Evolutionary conservation across 2,113 vertebrate species (phyloP).

Genomic region (Melierax canorus): DNA sequence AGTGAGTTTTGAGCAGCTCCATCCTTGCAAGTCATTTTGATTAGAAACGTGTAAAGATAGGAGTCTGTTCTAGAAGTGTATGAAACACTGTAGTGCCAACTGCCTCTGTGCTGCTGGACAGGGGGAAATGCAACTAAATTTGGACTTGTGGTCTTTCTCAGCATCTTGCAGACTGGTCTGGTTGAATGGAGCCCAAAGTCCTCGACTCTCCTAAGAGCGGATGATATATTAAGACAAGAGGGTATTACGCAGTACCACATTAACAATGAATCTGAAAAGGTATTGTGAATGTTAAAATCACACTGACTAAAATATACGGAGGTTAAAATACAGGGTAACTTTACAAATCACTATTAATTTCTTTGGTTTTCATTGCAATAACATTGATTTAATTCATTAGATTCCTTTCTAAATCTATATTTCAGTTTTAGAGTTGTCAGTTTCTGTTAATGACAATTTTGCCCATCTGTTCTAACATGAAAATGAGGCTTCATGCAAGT

Average conservation of each 20-base stretch:
- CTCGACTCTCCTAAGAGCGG: background rate
- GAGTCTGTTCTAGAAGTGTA: background rate
- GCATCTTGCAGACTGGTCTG: background rate
- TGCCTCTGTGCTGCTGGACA: background rate
- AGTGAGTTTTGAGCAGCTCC: background rate
- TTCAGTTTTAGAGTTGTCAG: conserved; percentile 88
- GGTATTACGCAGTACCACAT: conserved; percentile 46
- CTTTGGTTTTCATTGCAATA: conserved; percentile 82
- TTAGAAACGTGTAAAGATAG: background rate
- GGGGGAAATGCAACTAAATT: background rate
- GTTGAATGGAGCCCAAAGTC: background rate
- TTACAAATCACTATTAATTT: conserved; percentile 86
- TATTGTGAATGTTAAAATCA: conserved; percentile 62
- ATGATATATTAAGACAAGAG: conserved; percentile 67
- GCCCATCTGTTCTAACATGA: conserved; percentile 82
- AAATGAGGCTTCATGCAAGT: conserved; percentile 75
- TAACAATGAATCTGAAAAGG: conserved; percentile 69
- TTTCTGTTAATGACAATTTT: conserved; percentile 87
- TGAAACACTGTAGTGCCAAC: background rate
- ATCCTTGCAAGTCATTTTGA: background rate
- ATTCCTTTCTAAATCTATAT: conserved; percentile 84
- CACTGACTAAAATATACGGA: conserved; percentile 75
- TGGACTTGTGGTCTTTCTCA: background rate
- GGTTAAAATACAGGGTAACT: conserved; percentile 81
- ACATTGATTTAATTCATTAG: conserved; percentile 88